Evolutionary conservation across 2,113 vertebrate genomes (phyloP).

Genomic region (Nesospiza acunhae): DNA sequence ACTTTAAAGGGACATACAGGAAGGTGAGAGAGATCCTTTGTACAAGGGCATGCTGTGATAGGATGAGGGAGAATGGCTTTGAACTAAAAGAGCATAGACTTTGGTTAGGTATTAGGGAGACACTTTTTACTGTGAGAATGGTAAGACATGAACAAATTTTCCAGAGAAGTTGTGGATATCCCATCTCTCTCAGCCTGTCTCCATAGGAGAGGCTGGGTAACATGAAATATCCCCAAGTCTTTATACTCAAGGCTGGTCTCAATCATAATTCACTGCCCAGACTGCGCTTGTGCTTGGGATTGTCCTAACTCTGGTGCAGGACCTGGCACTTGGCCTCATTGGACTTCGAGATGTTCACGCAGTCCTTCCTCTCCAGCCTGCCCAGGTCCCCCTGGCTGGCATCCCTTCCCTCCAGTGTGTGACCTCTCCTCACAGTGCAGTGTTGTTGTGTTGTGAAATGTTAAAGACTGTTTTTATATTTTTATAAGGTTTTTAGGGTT

Average conservation of each 20-base stretch:
- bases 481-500: too few species aligned
- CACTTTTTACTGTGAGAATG: neutral
- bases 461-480: too few species aligned
- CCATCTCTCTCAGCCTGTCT: neutral
- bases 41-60: neutral
- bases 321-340: fast-evolving
- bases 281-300: neutral
- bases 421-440: too few species aligned
- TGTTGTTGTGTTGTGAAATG: too few species aligned
- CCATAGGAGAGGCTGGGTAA: neutral
- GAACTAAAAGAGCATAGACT: neutral
- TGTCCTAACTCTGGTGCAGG: neutral
- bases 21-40: neutral
- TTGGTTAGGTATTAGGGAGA: neutral
- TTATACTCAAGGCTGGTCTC: too few species aligned
- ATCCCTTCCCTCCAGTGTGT: neutral
- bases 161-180: neutral
- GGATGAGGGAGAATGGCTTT: neutral
- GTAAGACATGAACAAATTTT: neutral
- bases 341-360: fast-evolving
- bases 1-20: too few species aligned
- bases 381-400: too few species aligned
- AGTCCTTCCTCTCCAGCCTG: neutral
- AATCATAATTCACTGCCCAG: neutral
- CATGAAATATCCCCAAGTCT: neutral